Evolutionary conservation across 2,113 vertebrate genomes (phyloP), one percentile per base, ranked within the genome.

Genomic region (Mus spicilegus): DNA sequence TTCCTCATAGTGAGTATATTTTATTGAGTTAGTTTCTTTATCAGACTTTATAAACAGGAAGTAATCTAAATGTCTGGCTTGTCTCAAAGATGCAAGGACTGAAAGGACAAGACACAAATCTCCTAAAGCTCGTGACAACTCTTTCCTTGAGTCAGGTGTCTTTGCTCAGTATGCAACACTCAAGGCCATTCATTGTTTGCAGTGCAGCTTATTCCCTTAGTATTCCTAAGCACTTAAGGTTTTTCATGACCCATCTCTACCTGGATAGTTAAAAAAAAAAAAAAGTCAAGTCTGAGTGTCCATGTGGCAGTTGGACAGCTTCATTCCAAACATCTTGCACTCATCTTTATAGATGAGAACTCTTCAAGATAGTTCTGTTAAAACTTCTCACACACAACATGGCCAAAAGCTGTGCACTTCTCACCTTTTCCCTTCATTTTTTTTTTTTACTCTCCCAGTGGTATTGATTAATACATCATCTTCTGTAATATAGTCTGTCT

Each of bases 301-400:
- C 39, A 88, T 36, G 7, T 85, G 36, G 14, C 14, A 58, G 20
- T 42, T 63, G 46, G 65, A 63, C 30, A 85, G 26, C 24, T 93
- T 93, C n/a, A 42, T 88, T 93, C 58, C 33, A 82, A 87, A 84
- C 20, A 24, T 39, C 17, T 49, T 88, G 33, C 65, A 70, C 19
- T 95, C 26, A 76, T 92, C n/a, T 58, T 91, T 42, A 70, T 26
- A 67, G 10, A 69, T 87, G 88, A 89, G 56, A 97, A 67, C 8
- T 92, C 63, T 78, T n/a, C 26, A 93, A 49, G 5, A 42, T 46
- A 63, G 13, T 78, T 88, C 72, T 92, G 36, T 10, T 46, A 70
- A 93, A 93, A 94, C 17, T 58, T 78, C n/a, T 90, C 33, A 70
- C 49, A 77, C 26, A 88, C 11, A 80, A 8, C 10, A 91, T 78